Base-by-base conservation (phyloP, 2,888 invertebrate species). In the Thecophora atra region DNA sequence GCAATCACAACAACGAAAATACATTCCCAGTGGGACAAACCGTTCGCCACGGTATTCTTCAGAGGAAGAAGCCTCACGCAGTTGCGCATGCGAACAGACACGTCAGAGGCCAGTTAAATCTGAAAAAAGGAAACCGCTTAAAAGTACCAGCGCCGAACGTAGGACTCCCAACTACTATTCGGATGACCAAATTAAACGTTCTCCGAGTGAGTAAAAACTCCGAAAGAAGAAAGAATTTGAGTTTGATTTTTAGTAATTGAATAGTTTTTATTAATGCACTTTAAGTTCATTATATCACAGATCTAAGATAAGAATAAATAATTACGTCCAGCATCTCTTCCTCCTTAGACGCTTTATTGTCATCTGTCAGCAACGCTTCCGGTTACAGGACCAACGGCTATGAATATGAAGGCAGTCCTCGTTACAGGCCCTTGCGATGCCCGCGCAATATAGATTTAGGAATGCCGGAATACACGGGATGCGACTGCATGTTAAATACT, bases 401-500 rank as follows among this genome's bases (percentile, higher is more conserved):
- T 13, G 47, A 64, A 21, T 28, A n/a, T 44, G 64, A 17, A 19
- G 15, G 24, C 56, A 47, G n/a, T n/a, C 24, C 44, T 6, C 26
- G 47, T 37, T 63, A 44, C 58, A 28, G 26, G 24, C 47, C 64
- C 2, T 24, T 26, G 24, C 64, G 28, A 21, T 24, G 64, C 47
- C 56, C 15, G 5, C 56, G 37, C 24, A 21, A 11, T 56, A n/a
- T 11, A 63, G 21, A 44, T 6, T 42, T 19, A 21, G 37, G 21
- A 11, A 8, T 74, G n/a, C 78, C 79, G 1, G 37, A 70, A 0
- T 80, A 78, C 47, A 72, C 58, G 3, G 78, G 76, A 21, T 83
- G 83, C 65, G 79, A 78, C 15, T 83, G 82, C 69, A 82, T 82
- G 82, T 74, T 77, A 28, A 30, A 73, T 1, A 74, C 74, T 5